Base-by-base conservation (phyloP, 2,113 vertebrate species). In the Pontoporia blainvillei region DNA sequence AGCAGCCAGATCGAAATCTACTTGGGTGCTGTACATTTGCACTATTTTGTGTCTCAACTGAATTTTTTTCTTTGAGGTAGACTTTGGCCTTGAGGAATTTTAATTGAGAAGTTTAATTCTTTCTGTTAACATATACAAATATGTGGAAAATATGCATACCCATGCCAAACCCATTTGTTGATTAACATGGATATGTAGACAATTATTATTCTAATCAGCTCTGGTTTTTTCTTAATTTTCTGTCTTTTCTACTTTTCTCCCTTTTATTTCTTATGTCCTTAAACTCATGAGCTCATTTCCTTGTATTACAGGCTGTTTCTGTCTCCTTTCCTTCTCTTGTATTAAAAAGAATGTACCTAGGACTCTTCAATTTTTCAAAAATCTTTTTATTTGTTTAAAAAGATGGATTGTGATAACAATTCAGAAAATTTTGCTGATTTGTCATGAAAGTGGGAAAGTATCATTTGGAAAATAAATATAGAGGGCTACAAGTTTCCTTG, bases 351-450 rank as follows among this genome's bases (percentile, higher is more conserved):
- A 86, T 86, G 39, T 85, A 71, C 52, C 57, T 67, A 82, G 23
- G 44, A 71, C 66, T 90, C 71, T 72, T 86, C 90, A 95, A 8
- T 64, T 95, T 96, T 96, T 95, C 57, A 96, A 88, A 90, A 87
- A 64, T 94, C 29, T 83, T 97, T 76, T 27, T 67, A 72, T 91
- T 86, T 96, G 36, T 84, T 78, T 82, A 64, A 94, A 86, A 93
- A 93, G 11, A 25, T 95, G 34, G 9, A 41, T 84, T 90, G 31
- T 94, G 31, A 36, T 41, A 87, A 86, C 49, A 67, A 82, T 87
- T 91, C 76, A 76, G 76, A 92, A 85, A 90, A 71, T 86, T 49
- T 91, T 96, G 49, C 66, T 91, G 66, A 86, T 49, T 92, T 86
- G 64, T 92, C 41, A 95, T 27, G 72, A 85, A 62, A 94, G 62